Evolutionary conservation across 2,113 vertebrate species (phyloP).

Genomic region (Hippoglossus stenolepis): DNA sequence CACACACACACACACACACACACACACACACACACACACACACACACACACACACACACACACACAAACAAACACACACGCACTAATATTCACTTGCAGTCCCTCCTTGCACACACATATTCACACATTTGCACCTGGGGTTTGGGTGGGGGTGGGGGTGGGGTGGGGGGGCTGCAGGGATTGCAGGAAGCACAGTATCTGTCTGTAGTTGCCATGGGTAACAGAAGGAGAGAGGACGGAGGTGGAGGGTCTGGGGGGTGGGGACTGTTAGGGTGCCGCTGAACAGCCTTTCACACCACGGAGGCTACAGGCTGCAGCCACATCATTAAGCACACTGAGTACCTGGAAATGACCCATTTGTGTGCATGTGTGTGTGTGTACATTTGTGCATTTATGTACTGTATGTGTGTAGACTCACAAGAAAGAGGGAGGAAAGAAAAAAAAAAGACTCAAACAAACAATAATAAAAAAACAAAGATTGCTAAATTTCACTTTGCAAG

Average conservation of each 20-base stretch:
- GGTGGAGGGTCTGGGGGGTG: constrained; percentile 11
- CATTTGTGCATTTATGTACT: background rate
- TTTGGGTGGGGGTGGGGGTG: constrained; percentile 15
- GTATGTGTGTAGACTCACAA: background rate
- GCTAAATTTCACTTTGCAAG: background rate
- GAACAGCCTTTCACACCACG: constrained; percentile 54
- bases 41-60: constrained; percentile 2
- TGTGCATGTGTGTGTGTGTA: background rate
- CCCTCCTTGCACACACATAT: background rate
- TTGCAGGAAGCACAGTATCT: constrained; percentile 58
- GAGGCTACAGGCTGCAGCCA: constrained; percentile 45
- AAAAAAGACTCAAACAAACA: background rate
- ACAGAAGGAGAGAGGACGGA: constrained; percentile 49
- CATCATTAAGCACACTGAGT: constrained; percentile 52
- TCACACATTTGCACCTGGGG: constrained; percentile 16
- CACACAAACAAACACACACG: constrained; percentile 3
- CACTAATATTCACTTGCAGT: constrained; percentile 7
- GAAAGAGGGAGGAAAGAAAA: background rate
- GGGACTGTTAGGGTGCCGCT: constrained; percentile 34
- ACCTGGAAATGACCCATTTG: constrained; percentile 62
- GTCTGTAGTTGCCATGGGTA: constrained; percentile 76
- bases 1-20: constrained; percentile 13
- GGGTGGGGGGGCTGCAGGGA: constrained; percentile 9
- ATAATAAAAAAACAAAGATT: background rate
- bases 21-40: constrained; percentile 1